These are phyloP conservation scores for Etheostoma cragini DNA, from an alignment of 2,113 vertebrate genomes.

Conservation along the genomic window DNA sequence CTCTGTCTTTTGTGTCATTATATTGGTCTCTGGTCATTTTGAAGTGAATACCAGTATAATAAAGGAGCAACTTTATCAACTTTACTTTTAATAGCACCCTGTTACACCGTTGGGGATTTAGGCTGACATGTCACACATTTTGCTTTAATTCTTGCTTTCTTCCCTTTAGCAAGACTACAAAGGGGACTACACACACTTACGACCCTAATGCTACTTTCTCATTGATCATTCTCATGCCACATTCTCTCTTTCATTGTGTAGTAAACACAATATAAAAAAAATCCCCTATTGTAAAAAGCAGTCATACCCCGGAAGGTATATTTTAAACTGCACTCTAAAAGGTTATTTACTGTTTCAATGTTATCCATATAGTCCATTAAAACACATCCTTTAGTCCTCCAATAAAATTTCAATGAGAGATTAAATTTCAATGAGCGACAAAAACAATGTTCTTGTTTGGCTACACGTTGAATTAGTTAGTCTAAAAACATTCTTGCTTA, in stretches of 20 bases:
- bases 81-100: background rate
- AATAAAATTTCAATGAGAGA: constrained; percentile 54
- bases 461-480: constrained; percentile 62
- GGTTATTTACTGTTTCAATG: constrained; percentile 54
- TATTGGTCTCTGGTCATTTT: constrained; percentile 1
- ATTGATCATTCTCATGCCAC: background rate
- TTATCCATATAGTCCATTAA: constrained; percentile 45
- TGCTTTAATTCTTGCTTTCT: background rate
- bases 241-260: constrained; percentile 3
- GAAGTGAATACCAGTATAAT: background rate
- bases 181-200: background rate
- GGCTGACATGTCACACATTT: background rate
- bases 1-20: background rate
- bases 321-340: constrained; percentile 22
- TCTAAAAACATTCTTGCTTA: constrained; percentile 73
- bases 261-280: constrained; percentile 6
- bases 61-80: background rate
- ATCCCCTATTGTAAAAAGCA: background rate
- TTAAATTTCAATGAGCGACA: constrained; percentile 51
- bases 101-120: background rate
- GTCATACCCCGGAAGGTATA: background rate
- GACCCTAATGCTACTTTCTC: background rate
- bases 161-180: background rate
- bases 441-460: constrained; percentile 59
- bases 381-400: constrained; percentile 38